Conservation (phyloP, 1,140 invertebrate species). For the Nasonia vitripennis region DNA sequence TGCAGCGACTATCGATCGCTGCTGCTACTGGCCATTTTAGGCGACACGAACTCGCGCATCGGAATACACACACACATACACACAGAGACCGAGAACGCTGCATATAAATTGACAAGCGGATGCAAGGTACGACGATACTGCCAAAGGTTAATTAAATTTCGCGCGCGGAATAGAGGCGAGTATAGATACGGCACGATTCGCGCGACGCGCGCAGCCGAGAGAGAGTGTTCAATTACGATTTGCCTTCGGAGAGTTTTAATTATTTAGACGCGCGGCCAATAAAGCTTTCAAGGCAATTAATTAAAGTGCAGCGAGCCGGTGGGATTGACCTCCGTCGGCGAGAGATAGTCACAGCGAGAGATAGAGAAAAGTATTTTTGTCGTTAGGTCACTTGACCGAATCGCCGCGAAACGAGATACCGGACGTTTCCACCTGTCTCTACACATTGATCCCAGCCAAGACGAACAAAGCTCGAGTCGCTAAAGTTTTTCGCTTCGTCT, state of each 20-base stretch:
- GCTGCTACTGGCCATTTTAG: conserved; percentile 3
- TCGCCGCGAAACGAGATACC: not conserved
- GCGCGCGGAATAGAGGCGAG: not conserved
- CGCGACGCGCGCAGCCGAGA: too few relatives aligned
- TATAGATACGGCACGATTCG: not conserved
- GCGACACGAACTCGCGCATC: not conserved
- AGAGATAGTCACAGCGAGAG: not conserved
- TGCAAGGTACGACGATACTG: not conserved
- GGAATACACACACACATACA: not conserved
- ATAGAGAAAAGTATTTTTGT: not conserved
- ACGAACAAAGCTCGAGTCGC: too few relatives aligned
- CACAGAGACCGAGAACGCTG: not conserved
- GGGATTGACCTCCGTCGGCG: not conserved
- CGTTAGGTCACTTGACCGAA: conserved; percentile 35
- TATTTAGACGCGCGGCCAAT: not conserved
- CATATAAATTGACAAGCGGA: conserved; percentile 8
- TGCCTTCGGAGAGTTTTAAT: not conserved
- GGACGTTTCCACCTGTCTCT: too few relatives aligned
- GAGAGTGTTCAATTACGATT: not conserved
- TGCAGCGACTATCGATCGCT: not conserved
- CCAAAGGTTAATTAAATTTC: conserved; percentile 15
- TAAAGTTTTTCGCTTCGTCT: too few relatives aligned
- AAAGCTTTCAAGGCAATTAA: conserved; percentile 3
- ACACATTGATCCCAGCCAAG: too few relatives aligned
- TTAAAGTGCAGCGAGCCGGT: not conserved